Evolutionary conservation across 2,888 invertebrate species (phyloP).

Genomic region (Agrotis exclamationis): DNA sequence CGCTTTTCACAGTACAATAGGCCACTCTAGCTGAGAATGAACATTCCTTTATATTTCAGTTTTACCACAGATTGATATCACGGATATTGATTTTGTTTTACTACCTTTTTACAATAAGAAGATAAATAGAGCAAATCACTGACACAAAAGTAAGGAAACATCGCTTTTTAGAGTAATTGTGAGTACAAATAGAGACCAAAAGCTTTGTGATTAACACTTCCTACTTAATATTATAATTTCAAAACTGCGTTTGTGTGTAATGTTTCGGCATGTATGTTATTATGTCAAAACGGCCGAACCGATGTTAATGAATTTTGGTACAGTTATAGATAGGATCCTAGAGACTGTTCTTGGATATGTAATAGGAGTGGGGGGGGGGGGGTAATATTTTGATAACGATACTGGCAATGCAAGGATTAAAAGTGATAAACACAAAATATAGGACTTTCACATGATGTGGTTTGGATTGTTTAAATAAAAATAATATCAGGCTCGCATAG

Average conservation of each 20-base stretch:
- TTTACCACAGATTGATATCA: slow-evolving; percentile 23
- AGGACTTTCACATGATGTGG: background rate
- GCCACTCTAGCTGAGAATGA: slow-evolving; percentile 72
- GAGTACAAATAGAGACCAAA: no score
- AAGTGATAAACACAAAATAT: slow-evolving; percentile 1
- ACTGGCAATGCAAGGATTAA: background rate
- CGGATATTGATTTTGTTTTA: slow-evolving; percentile 17
- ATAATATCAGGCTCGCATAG: slow-evolving; percentile 32
- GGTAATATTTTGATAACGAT: background rate
- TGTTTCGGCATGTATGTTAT: no score
- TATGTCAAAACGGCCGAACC: no score
- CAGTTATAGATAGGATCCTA: no score
- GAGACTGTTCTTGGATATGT: no score
- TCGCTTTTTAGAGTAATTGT: background rate
- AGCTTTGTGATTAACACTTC: no score
- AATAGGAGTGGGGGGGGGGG: no score
- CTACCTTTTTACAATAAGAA: slow-evolving; percentile 2
- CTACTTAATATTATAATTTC: no score
- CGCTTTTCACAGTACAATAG: slow-evolving; percentile 78
- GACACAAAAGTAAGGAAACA: background rate
- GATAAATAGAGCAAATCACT: background rate
- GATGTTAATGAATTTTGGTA: no score
- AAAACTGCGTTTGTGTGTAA: no score
- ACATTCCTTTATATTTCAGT: slow-evolving; percentile 59
- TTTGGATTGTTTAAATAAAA: slow-evolving; percentile 34